Evolutionary conservation across 2,113 vertebrate species (phyloP).

Genomic region (Clarias gariepinus): DNA sequence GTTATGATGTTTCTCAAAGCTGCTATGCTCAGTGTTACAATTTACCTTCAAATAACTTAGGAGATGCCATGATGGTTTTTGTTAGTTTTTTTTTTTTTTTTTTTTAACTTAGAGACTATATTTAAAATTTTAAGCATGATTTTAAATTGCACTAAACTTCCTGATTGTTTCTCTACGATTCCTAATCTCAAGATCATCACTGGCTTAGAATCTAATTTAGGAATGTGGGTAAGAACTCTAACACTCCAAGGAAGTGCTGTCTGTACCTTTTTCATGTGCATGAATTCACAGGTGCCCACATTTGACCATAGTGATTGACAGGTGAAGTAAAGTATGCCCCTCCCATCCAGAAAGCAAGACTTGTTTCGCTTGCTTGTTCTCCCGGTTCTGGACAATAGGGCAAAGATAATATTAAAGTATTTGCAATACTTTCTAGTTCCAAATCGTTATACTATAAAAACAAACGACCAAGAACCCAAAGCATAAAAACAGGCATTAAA

Average conservation of each 20-base stretch:
- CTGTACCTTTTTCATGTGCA: not conserved
- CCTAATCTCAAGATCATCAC: no score
- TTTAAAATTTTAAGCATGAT: no score
- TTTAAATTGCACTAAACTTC: no score
- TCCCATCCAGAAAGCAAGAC: not conserved
- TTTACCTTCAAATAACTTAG: no score
- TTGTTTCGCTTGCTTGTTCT: not conserved
- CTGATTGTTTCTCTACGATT: no score
- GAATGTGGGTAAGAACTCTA: no score
- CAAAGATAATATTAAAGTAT: not conserved
- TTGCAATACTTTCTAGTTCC: not conserved
- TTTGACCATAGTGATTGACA: not conserved
- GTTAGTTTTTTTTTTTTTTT: no score
- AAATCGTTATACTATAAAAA: not conserved
- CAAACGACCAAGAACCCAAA: not conserved
- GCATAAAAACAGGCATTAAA: not conserved
- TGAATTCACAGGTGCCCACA: not conserved
- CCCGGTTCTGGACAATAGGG: not conserved
- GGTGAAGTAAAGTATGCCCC: not conserved
- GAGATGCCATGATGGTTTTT: no score
- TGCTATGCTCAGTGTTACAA: no score
- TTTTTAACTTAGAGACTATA: no score
- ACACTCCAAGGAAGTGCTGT: not conserved
- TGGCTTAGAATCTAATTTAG: no score
- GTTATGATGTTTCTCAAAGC: no score